These are phyloP conservation scores for Thinocorus orbignyianus DNA, from an alignment of 2,113 vertebrate species.

Conservation along the genomic window DNA sequence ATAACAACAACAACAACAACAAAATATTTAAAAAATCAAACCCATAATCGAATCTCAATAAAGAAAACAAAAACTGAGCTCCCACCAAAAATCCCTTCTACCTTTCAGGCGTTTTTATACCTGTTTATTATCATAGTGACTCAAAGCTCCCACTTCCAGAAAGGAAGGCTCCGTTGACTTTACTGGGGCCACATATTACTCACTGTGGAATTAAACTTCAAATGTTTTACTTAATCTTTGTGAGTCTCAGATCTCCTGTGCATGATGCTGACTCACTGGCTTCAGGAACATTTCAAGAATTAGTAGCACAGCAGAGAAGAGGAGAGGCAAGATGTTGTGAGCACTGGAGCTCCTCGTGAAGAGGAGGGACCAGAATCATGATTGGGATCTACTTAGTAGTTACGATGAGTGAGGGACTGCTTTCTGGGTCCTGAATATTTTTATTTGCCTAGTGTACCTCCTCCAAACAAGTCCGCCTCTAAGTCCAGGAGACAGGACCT, in stretches of 20 bases:
- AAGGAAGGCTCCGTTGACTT: background rate
- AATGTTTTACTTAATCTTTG: background rate
- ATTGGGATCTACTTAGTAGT: background rate
- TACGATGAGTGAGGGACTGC: background rate
- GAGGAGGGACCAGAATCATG: background rate
- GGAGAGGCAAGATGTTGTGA: background rate
- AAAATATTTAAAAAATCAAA: background rate
- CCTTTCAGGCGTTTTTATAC: background rate
- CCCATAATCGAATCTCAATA: background rate
- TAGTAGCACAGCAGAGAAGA: background rate
- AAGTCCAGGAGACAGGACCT: background rate
- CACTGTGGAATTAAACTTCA: background rate
- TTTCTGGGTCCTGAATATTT: background rate
- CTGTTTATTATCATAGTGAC: background rate
- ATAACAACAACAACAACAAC: background rate
- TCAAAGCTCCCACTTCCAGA: background rate
- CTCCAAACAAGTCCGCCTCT: background rate
- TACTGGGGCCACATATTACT: background rate
- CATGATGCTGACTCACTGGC: background rate
- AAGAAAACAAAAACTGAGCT: background rate
- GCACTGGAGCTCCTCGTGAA: background rate
- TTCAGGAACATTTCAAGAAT: background rate
- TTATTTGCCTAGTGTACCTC: background rate
- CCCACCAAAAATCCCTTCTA: background rate
- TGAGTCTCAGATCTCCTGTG: background rate